phyloP scores from a whole-genome alignment of 2,797 vertebrate genomes.

The Danio jaintianensis region DNA sequence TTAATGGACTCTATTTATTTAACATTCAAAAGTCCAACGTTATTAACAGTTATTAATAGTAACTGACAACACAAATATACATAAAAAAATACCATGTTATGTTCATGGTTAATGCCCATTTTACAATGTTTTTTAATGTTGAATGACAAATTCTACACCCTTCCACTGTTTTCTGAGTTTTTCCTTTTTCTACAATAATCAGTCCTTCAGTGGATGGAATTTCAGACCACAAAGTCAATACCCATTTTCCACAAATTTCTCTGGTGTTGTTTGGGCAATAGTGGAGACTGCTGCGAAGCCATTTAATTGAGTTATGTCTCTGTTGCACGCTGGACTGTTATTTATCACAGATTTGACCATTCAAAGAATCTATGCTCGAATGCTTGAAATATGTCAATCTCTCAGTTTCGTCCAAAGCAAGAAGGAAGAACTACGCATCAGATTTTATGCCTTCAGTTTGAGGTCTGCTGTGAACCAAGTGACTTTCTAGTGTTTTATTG shows the following conservation, averaged over 20 bases:
- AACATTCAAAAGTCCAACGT: too few relatives aligned
- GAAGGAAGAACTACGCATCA: background rate
- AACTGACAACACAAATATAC: too few relatives aligned
- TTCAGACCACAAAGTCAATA: constrained; percentile 18
- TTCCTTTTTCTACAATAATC: constrained; percentile 15
- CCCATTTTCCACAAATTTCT: constrained; percentile 32
- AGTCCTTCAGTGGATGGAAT: background rate
- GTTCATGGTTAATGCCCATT: too few relatives aligned
- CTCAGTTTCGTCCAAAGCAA: background rate
- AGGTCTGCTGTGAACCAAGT: constrained; percentile 10
- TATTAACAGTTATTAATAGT: too few relatives aligned
- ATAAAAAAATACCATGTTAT: too few relatives aligned
- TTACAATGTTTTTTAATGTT: background rate
- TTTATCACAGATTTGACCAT: background rate
- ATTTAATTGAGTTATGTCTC: background rate
- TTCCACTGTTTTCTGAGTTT: background rate
- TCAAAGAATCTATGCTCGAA: background rate
- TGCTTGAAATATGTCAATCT: constrained; percentile 8
- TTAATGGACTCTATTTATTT: too few relatives aligned
- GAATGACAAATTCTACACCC: too few relatives aligned
- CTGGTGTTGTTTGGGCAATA: constrained; percentile 22
- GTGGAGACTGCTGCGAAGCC: background rate
- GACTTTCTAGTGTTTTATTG: constrained; percentile 16
- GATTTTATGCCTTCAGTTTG: background rate
- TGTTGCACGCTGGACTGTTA: background rate